Base-by-base conservation (phyloP, 2,113 vertebrate genomes). In the Danio rerio region DNA sequence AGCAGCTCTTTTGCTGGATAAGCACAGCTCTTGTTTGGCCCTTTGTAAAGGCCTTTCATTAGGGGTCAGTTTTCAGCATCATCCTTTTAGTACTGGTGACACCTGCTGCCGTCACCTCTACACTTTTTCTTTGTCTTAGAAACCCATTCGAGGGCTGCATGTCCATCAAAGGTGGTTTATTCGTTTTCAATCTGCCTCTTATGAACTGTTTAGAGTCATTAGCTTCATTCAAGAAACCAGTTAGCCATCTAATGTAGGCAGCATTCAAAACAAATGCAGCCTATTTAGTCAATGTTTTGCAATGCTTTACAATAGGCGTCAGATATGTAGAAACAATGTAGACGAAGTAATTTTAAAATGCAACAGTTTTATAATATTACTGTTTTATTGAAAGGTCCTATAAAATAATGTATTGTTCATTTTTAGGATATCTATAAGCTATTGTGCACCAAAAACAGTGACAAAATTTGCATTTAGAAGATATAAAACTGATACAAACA, bases 1-100 rank as follows among this genome's bases (percentile, higher is more conserved):
- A 84, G 70, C 85, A 83, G 83, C 88, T 68, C 70, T 87, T 86
- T 85, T 87, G 88, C 88, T 84, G 81, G 79, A 86, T 86, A 87
- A 89, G 88, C 88, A 86, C 81, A 42, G 74, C 78, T 85, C 84
- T 80, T 81, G 74, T 89, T 87, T 81, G 81, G 65, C 82, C 62
- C 76, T 74, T 87, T 80, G 18, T 81, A 58, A 83, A 81, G 77
- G 73, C 62, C 61, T 73, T 86, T 85, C 74, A 65, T 86, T 86
- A 84, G 77, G 75, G 31, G 62, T 53, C 66, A 66, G 75, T 59
- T 79, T 83, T 76, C 78, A 76, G 78, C 62, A 83, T 49, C 73
- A 78, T 83, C 43, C 75, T 81, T 71, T 55, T 68, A n/a, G 72
- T 31, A 52, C 80, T 76, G 78, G 69, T 81, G 55, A 76, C 45